These are phyloP conservation scores for Micropoecilia bifurca DNA, from an alignment of 2,797 vertebrate genomes.

Conservation along the genomic window DNA sequence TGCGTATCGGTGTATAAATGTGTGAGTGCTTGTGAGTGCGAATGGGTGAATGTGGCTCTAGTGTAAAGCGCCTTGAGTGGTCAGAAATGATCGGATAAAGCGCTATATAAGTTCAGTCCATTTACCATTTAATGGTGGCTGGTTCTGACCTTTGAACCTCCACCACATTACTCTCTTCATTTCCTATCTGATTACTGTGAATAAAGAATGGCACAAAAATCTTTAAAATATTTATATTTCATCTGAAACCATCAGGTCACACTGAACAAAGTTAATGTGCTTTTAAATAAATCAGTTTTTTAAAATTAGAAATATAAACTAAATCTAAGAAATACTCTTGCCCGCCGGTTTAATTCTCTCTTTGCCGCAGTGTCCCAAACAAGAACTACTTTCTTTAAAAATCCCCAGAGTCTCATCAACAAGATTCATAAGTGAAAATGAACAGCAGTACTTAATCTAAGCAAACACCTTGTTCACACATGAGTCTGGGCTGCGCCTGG, in stretches of 20 bases:
- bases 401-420: slow-evolving; percentile 16
- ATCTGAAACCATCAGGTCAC: background rate
- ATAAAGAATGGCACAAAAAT: background rate
- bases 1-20: no score
- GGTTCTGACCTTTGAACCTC: background rate
- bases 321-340: background rate
- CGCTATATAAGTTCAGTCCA: no score
- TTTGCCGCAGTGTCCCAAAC: background rate
- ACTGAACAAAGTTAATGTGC: background rate
- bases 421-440: slow-evolving; percentile 22
- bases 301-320: background rate
- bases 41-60: no score
- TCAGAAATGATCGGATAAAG: no score
- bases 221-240: background rate
- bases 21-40: no score
- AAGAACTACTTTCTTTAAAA: slow-evolving; percentile 11
- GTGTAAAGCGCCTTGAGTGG: no score
- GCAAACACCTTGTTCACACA: slow-evolving; percentile 63
- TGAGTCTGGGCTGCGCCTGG: slow-evolving; percentile 51
- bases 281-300: background rate
- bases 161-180: background rate
- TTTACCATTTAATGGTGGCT: background rate
- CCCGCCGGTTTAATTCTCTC: background rate
- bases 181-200: background rate
- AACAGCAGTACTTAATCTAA: slow-evolving; percentile 46